Base-by-base conservation (phyloP, 2,797 vertebrate species). In the Ctenochaetus hawaiiensis region DNA sequence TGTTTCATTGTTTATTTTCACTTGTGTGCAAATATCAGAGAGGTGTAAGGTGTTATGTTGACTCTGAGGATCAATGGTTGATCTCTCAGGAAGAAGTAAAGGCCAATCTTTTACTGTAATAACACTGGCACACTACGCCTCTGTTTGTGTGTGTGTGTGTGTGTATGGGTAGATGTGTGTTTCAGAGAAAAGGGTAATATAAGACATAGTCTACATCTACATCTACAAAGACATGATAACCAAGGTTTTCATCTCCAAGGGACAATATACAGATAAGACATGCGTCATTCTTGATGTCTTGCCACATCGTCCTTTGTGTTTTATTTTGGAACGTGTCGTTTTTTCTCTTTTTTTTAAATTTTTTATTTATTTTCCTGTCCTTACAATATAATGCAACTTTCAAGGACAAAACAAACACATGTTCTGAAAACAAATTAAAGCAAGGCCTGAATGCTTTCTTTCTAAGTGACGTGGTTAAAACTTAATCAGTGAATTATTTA, bases 21-120 rank as follows among this genome's bases (percentile, higher is more conserved):
- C 72, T 59, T 49, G 58, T 76, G 87, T 85, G 91, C 73, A 91
- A 91, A 92, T 93, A 92, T 86, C 89, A 91, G 59, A n/a, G 71
- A 62, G 26, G 75, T 61, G 14, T 72, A 65, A 75, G 80, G 75
- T 72, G 64, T 61, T 22, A 64, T 91, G 87, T 91, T 90, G 88
- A 89, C 86, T 86, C 83, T 85, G 61, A 58, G 77, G 88, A 91
- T 93, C 81, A 52, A 92, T 93, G 86, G 72, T 72, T 80, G 83
- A 88, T 83, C 83, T 91, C 82, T 61, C 14, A 77, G 84, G 81
- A 85, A 84, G 72, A 82, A 52, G 79, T 82, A 91, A 92, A 91
- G 86, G 86, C 86, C 88, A 88, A 83, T 89, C 69, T 87, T 75
- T 70, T 81, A 67, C 86, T 83, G 82, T 86, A 88, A 91, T 82